Evolutionary conservation across 2,888 invertebrate genomes (phyloP), one percentile per base, ranked within the genome.

Genomic region (Melinaea menophilus): DNA sequence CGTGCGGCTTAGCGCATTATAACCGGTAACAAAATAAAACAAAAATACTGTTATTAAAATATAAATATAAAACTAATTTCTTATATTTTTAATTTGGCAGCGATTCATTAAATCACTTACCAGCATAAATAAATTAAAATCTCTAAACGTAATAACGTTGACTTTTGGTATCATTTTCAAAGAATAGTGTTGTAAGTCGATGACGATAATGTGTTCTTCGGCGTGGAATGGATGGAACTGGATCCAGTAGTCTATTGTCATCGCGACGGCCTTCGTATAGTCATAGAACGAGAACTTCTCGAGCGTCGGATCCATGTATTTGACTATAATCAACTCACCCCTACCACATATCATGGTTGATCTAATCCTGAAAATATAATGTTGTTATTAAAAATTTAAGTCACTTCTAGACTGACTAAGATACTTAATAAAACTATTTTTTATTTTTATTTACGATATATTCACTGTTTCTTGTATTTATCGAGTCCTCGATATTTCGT

Each of bases 71-170:
- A 22, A 22, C 22, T 22, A 22, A 22, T 22, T 22, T 22, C 22
- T 22, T 22, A 1, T 1, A 1, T 22, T 22, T 22, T 22, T 22
- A 22, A 22, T 22, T 22, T 22, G 22, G 22, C 22, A 22, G 22
- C 22, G 22, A 22, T 1, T 22, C 22, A 22, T 11, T 9, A 41
- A 41, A 31, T 58, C 58, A 77, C 82, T 81, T 73, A 90, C 90
- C 79, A 90, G 72, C 69, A 88, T 74, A 68, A 69, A 88, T 2
- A 82, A 37, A 2, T 86, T 12, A 54, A 85, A 85, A 69, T 85
- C 86, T 64, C 85, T 85, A 22, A 86, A 80, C 69, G 73, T 84
- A 73, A 88, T 81, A 9, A 90, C 67, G 61, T 90, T 89, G 46
- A 76, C 59, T 76, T 80, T 88, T 0, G 89, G 74, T 0, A 88